Percentiles rank a stretch among this genome's conserved stretches.
Conservation (phyloP, 2,113 vertebrate genomes). For the Empidonax traillii region DNA sequence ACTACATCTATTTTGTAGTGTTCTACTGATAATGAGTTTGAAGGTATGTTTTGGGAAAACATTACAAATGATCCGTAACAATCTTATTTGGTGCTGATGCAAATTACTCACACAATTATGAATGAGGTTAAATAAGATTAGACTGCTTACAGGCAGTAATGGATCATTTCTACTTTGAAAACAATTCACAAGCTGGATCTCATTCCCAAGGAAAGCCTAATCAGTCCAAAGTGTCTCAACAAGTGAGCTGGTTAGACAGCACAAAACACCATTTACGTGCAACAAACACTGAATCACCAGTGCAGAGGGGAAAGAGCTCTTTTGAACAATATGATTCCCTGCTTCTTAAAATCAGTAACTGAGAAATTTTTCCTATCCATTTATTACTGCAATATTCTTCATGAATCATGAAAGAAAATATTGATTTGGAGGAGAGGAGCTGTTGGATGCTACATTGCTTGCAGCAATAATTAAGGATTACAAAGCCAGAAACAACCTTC, state of each 20-base stretch:
- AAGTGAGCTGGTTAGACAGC: neutral
- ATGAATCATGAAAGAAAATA: neutral
- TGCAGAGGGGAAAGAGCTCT: neutral
- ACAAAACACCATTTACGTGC: neutral
- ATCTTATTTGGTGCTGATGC: neutral
- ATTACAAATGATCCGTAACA: neutral
- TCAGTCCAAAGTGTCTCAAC: neutral
- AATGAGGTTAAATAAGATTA: neutral
- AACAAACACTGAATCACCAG: neutral
- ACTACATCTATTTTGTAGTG: neutral
- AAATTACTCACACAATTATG: neutral
- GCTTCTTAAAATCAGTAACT: neutral
- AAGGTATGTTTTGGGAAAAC: neutral
- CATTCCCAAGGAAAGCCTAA: neutral
- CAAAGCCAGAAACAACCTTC: neutral
- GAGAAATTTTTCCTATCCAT: neutral
- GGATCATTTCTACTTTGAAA: neutral
- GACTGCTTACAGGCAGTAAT: neutral
- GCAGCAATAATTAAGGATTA: neutral
- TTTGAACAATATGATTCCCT: neutral
- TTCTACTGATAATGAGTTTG: neutral
- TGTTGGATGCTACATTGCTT: neutral
- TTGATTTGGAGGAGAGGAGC: neutral
- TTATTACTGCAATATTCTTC: neutral
- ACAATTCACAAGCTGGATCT: neutral